Percentiles rank a stretch among this genome's conserved stretches.
phyloP scores from a whole-genome alignment of 2,113 vertebrate species.

The Nestor notabilis region DNA sequence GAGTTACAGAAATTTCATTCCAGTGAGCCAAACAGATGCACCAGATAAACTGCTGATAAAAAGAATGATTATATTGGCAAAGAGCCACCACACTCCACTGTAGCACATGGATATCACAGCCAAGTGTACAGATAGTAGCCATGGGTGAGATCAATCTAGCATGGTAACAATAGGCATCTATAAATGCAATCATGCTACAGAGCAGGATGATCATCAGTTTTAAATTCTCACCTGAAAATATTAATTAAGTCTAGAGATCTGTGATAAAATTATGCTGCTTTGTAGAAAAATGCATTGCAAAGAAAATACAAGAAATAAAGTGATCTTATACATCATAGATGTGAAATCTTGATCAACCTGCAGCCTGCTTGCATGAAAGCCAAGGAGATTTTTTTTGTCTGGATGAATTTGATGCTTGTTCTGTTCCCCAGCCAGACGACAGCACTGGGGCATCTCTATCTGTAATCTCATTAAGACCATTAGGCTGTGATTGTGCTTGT shows the following conservation, averaged over 20 bases:
- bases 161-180: background rate
- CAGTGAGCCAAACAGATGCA: conserved; percentile 38
- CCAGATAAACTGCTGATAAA: conserved; percentile 34
- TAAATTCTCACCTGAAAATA: background rate
- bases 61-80: background rate
- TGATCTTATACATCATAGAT: background rate
- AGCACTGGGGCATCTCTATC: background rate
- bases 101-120: background rate
- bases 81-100: background rate
- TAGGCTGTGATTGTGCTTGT: background rate
- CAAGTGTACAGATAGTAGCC: background rate
- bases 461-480: conserved; percentile 19
- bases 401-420: conserved; percentile 2
- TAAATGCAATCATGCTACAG: background rate
- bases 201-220: background rate
- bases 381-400: background rate
- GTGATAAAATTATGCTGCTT: background rate
- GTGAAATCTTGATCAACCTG: background rate
- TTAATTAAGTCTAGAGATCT: background rate
- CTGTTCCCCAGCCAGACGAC: background rate
- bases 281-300: background rate
- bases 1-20: conserved; percentile 23
- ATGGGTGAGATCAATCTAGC: background rate
- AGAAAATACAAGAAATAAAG: background rate
- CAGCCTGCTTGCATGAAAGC: background rate